Base-by-base conservation (phyloP, 2,888 invertebrate genomes). In the Ceratothoa steindachneri region DNA sequence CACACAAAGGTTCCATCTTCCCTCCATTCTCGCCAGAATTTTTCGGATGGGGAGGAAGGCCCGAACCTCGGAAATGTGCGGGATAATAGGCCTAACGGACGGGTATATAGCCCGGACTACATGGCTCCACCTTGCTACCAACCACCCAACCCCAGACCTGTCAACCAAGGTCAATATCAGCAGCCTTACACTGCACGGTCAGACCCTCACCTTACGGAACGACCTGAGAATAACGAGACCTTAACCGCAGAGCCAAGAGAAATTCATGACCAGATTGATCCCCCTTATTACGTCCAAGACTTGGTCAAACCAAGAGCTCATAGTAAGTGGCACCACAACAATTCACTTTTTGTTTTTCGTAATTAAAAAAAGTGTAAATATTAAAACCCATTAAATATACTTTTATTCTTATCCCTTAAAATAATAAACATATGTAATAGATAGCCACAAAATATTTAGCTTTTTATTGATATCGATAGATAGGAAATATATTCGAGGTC, bases 261-360 rank as follows among this genome's bases (percentile, higher is more conserved):
- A 15, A 1, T 15, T n/a, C 60, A 60, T 60, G 60, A 60, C 9
- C 60, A 60, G 24, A 60, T 60, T 30, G 77, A 77, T 9, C 74
- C 77, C 0, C 77, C 77, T 1, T 77, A 77, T 60, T 77, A 77
- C 74, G 77, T 77, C 28, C 77, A 77, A 60, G 77, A 77, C 22
- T 74, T 77, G 41, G 69, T 72, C 31, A 72, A 73, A 9, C 73
- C 74, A 5, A 68, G 77, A 24, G 72, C 74, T 24, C 67, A 72
- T 22, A 72, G 77, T 77, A 30, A 72, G 77, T 60, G 15, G n/a
- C n/a, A n/a, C n/a, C n/a, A n/a, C n/a, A n/a, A n/a, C n/a, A n/a
- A n/a, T n/a, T n/a, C n/a, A n/a, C n/a, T 51, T 51, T 51, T 51
- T 51, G 15, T 51, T 51, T 12, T 9, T 51, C 9, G 15, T 12